Evolutionary conservation across 2,888 invertebrate species (phyloP).

Genomic region (Limnephilus lunatus): DNA sequence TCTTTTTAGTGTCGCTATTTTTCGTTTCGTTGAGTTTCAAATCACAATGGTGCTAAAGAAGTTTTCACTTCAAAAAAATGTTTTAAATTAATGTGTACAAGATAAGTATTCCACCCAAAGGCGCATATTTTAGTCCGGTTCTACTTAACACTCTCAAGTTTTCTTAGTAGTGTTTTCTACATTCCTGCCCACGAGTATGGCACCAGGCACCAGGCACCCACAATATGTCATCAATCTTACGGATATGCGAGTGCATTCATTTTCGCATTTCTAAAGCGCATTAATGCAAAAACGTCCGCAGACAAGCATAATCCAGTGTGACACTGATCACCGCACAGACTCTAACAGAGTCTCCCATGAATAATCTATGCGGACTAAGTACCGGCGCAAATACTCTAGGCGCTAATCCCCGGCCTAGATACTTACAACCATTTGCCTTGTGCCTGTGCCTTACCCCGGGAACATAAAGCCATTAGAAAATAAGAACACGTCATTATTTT

Average conservation of each 20-base stretch:
- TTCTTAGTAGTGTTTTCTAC: no score
- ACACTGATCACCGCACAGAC: not conserved
- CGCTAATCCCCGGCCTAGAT: not conserved
- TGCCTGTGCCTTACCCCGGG: not conserved
- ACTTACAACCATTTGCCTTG: not conserved
- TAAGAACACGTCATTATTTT: not conserved
- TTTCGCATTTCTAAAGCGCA: conserved; percentile 4
- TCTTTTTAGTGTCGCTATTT: no score
- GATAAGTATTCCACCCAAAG: no score
- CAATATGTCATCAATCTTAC: not conserved
- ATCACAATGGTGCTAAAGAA: no score
- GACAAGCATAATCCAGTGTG: conserved; percentile 21
- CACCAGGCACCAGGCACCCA: not conserved
- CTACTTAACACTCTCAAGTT: no score
- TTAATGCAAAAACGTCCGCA: conserved; percentile 3
- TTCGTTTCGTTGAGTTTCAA: no score
- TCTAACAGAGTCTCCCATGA: not conserved
- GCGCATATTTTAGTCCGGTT: no score
- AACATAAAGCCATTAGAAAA: not conserved
- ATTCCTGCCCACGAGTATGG: not conserved
- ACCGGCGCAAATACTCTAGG: not conserved
- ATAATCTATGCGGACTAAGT: not conserved
- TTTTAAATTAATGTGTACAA: no score
- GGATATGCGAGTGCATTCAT: conserved; percentile 2
- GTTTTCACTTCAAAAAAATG: no score